Evolutionary conservation across 2,888 invertebrate species (phyloP), one percentile per base, ranked within the genome.

Genomic region (Leptinotarsa peninsularis): DNA sequence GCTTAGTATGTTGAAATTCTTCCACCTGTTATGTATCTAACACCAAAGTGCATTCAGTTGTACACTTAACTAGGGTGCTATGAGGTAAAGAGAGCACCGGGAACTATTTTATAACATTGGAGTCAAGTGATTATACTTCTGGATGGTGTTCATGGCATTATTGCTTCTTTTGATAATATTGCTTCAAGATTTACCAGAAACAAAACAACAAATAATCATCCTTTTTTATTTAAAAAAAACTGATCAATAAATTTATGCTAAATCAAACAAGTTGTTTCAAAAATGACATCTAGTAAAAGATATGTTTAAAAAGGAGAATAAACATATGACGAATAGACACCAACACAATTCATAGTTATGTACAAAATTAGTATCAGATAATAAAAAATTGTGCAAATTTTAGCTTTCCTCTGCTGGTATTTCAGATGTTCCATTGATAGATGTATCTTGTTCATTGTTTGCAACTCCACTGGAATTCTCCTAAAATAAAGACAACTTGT

Each of bases 391-490:
- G n/a, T 68, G 49, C 49, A 21, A 74, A 52, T 67, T 72, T 58
- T 75, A 75, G 71, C 75, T 72, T 27, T 52, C 52, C 27, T 67
- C 63, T 60, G 72, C 58, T 21, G 71, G 15, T 75, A 54, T 49
- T 58, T 69, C 72, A 7, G 68, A 27, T 56, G 43, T 72, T 66
- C 72, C 72, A 75, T 72, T 75, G 18, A 75, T 54, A 3, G 43
- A 17, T 67, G 71, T 49, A 50, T 75, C 74, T 70, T 79, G 73
- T 76, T 80, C 81, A 49, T 76, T 67, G 66, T 80, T 80, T 52
- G 79, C 76, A 54, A 76, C 72, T 49, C 79, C 78, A 68, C 79
- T 79, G 23, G 78, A 75, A 73, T 81, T 80, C 70, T 81, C 80
- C 82, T 82, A 58, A 54, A 77, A 81, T 69, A 77, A 72, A 71